Evolutionary conservation across 2,888 invertebrate genomes (phyloP).

Genomic region (Stenoptilia bipunctidactyla): DNA sequence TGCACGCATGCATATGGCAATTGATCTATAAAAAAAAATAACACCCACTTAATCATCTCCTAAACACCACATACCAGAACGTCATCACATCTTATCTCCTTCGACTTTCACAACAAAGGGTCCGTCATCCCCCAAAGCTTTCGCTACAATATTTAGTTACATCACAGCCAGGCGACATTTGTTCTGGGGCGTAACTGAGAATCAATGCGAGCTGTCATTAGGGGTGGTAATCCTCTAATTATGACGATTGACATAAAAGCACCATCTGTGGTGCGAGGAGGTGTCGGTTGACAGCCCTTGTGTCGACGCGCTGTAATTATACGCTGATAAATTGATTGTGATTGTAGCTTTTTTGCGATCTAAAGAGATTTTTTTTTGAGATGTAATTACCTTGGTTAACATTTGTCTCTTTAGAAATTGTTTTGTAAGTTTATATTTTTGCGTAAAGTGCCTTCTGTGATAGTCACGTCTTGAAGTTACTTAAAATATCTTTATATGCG

Average conservation of each 20-base stretch:
- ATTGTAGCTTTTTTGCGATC: not conserved
- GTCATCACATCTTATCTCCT: not conserved
- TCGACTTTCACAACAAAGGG: not conserved
- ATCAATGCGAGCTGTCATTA: constrained; percentile 67
- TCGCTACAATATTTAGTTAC: not conserved
- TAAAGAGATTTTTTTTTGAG: too few species aligned
- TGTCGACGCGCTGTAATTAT: not conserved
- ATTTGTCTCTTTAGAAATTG: too few species aligned
- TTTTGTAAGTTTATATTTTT: too few species aligned
- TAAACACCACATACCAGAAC: too few species aligned
- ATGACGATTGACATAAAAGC: constrained; percentile 69
- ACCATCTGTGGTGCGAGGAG: constrained; percentile 59
- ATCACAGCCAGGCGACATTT: constrained; percentile 34
- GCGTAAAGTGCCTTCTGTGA: too few species aligned
- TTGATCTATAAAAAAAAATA: too few species aligned
- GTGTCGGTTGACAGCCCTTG: constrained; percentile 50
- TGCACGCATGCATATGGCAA: too few species aligned
- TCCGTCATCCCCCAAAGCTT: not conserved
- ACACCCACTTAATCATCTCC: too few species aligned
- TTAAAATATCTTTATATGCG: too few species aligned
- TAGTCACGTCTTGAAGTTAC: too few species aligned
- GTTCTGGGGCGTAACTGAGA: constrained; percentile 59
- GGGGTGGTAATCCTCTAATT: constrained; percentile 66
- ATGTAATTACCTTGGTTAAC: too few species aligned
- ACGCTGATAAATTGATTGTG: not conserved